These are phyloP conservation scores for Daubentonia madagascariensis DNA, from an alignment of 2,113 vertebrate genomes.

Conservation along the genomic window DNA sequence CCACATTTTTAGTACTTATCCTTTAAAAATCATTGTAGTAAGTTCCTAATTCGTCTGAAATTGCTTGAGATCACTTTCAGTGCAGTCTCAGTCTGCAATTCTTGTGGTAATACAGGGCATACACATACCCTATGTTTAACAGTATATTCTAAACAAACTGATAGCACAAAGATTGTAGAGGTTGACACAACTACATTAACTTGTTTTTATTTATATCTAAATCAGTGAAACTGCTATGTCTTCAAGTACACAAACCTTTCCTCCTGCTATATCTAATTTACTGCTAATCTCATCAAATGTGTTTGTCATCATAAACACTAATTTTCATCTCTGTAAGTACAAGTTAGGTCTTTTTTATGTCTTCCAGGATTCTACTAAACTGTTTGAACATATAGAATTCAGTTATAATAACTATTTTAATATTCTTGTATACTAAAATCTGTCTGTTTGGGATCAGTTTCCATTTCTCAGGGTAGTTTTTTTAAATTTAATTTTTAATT, in stretches of 20 bases:
- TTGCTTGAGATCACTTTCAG: neutral
- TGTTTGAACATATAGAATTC: neutral
- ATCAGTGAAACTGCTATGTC: neutral
- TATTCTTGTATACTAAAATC: neutral
- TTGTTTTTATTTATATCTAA: neutral
- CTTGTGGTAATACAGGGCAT: neutral
- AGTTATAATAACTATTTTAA: neutral
- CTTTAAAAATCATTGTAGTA: neutral
- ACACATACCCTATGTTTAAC: neutral
- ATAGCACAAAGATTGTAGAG: neutral
- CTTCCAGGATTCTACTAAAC: neutral
- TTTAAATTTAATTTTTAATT: neutral
- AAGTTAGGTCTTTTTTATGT: neutral
- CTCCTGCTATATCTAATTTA: neutral
- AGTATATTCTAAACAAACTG: neutral
- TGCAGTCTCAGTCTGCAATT: neutral
- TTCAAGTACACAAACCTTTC: neutral
- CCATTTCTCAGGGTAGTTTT: neutral
- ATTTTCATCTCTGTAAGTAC: neutral
- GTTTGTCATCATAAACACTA: neutral
- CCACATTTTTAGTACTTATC: neutral
- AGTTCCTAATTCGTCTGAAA: neutral
- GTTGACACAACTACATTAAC: neutral
- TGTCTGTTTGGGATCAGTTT: neutral
- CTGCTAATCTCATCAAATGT: neutral